phyloP scores from a whole-genome alignment of 2,113 vertebrate genomes.

The Nerophis ophidion region DNA sequence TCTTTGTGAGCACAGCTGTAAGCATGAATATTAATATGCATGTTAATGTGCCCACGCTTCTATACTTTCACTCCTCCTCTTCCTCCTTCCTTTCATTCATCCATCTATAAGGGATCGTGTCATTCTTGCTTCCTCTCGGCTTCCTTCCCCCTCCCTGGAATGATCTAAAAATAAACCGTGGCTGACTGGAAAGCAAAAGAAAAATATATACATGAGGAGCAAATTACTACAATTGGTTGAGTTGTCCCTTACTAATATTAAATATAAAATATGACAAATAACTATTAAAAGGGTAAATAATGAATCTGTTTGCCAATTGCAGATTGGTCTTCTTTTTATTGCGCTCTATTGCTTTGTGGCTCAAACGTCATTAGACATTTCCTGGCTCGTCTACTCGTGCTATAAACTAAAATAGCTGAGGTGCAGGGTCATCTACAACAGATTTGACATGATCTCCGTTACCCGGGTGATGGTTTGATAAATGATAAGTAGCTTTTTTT shows the following conservation, averaged over 20 bases:
- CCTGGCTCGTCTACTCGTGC: too few relatives aligned
- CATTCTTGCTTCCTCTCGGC: constrained; percentile 20
- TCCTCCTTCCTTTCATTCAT: constrained; percentile 14
- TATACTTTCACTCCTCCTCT: constrained; percentile 11
- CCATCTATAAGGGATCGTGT: constrained; percentile 39
- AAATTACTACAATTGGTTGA: neutral
- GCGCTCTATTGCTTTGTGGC: too few relatives aligned
- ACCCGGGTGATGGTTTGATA: too few relatives aligned
- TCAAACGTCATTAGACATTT: too few relatives aligned
- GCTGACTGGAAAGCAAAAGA: constrained; percentile 47
- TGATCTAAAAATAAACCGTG: constrained; percentile 57
- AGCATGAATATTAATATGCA: constrained; percentile 42
- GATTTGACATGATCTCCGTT: too few relatives aligned
- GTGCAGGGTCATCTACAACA: too few relatives aligned
- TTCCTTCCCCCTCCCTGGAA: constrained; percentile 29
- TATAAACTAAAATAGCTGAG: too few relatives aligned
- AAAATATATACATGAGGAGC: constrained; percentile 3
- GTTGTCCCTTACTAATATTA: neutral
- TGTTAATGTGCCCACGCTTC: constrained; percentile 32
- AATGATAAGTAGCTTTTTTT: too few relatives aligned
- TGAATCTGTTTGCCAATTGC: neutral
- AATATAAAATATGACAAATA: neutral
- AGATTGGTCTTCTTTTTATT: too few relatives aligned
- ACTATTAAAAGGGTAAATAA: too few relatives aligned
- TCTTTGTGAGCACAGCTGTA: constrained; percentile 49